A percentile compares a stretch with the other conserved stretches of the same genome.
Conservation (phyloP, 2,888 invertebrate genomes). For the Carabus problematicus region DNA sequence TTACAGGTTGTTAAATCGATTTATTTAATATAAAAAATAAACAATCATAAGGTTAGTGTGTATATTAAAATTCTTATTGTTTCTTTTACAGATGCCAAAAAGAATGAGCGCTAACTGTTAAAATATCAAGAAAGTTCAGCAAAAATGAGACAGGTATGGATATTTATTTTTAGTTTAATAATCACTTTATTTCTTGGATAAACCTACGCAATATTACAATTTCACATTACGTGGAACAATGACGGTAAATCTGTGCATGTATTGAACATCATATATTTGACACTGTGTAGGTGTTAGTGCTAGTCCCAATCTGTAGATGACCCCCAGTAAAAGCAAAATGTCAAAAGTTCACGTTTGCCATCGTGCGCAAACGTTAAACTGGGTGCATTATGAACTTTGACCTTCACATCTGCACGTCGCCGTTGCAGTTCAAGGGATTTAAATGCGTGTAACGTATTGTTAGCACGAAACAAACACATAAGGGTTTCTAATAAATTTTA, state of each 20-base stretch:
- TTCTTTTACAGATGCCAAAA: slow-evolving; percentile 33
- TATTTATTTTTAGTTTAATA: neutral
- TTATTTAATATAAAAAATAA: neutral
- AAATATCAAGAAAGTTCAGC: slow-evolving; percentile 1
- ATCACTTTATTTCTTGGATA: no score
- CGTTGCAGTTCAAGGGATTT: no score
- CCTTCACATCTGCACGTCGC: no score
- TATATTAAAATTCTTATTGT: slow-evolving; percentile 23
- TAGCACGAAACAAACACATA: neutral
- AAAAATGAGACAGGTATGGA: slow-evolving; percentile 39
- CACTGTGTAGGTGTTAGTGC: no score
- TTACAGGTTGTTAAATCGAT: neutral
- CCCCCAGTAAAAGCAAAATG: slow-evolving; percentile 9
- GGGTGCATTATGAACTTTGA: no score
- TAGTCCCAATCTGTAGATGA: no score
- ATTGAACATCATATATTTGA: no score
- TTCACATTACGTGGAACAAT: no score
- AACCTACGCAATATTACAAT: no score
- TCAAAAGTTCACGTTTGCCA: slow-evolving; percentile 26
- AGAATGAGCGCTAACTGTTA: slow-evolving; percentile 32
- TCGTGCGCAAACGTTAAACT: no score
- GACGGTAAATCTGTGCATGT: no score
- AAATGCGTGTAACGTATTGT: no score
- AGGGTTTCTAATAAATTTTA: neutral
- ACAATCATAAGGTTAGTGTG: neutral